Evolutionary conservation across 2,797 vertebrate species (phyloP).

Genomic region (Cetoscarus ocellatus): DNA sequence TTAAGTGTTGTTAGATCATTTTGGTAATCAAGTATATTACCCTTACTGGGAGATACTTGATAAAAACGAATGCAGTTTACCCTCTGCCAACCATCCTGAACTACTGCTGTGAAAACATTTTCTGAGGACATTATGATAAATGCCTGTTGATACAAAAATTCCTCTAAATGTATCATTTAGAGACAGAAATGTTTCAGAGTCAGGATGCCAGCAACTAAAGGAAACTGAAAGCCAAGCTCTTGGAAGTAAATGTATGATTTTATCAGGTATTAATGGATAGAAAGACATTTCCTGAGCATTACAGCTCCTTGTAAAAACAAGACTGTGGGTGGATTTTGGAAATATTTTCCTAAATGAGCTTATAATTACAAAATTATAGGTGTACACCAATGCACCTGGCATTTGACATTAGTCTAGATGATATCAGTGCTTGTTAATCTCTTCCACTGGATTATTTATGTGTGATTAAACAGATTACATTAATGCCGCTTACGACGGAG

Average conservation of each 20-base stretch:
- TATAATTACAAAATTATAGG: constrained; percentile 78
- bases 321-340: constrained; percentile 69
- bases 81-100: constrained; percentile 55
- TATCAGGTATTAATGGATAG: constrained; percentile 70
- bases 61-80: constrained; percentile 63
- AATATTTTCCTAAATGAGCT: constrained; percentile 67
- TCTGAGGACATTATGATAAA: constrained; percentile 64
- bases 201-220: constrained; percentile 50
- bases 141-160: constrained; percentile 62
- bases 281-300: constrained; percentile 66
- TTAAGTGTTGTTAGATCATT: constrained; percentile 56
- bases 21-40: constrained; percentile 63
- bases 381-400: constrained; percentile 73
- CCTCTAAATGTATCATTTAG: constrained; percentile 71
- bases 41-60: constrained; percentile 69
- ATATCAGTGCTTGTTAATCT: constrained; percentile 68
- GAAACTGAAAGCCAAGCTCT: constrained; percentile 61
- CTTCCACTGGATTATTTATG: constrained; percentile 66
- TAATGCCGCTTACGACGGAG: constrained; percentile 50
- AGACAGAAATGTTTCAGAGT: constrained; percentile 63
- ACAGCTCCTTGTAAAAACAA: constrained; percentile 53
- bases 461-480: constrained; percentile 61
- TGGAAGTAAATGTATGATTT: constrained; percentile 70
- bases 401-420: constrained; percentile 71
- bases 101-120: constrained; percentile 54